Evolutionary conservation across 2,888 invertebrate species (phyloP).

Genomic region (Hypercompe scribonia): DNA sequence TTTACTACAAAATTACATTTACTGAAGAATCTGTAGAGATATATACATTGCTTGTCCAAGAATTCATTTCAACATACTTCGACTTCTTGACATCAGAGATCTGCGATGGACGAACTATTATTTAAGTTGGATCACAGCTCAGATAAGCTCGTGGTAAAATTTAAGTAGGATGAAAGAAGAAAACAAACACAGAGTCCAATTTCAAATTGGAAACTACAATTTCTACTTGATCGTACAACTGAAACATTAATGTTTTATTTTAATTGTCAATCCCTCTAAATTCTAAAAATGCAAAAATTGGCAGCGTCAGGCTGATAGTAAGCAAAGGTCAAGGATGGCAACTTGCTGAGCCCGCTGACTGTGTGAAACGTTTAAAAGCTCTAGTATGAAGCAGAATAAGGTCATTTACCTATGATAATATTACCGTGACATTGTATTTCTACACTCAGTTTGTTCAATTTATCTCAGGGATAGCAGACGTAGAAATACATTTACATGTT

Average conservation of each 20-base stretch:
- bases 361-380: neutral
- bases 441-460: neutral
- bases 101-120: no score
- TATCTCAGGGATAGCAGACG: neutral
- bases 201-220: neutral
- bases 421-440: neutral
- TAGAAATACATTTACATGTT: neutral
- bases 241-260: neutral
- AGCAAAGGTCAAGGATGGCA: neutral
- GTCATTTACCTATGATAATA: conserved; percentile 1
- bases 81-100: no score
- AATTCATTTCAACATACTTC: no score
- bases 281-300: neutral
- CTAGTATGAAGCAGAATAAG: neutral
- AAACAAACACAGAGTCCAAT: neutral
- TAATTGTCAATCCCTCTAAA: neutral
- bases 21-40: no score
- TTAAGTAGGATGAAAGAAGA: neutral
- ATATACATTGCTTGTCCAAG: no score
- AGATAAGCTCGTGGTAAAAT: neutral
- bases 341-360: neutral
- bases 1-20: no score
- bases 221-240: neutral
- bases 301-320: neutral
- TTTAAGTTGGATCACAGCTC: no score